These are phyloP conservation scores for Mnemiopsis leidyi DNA, from an alignment of 37 sponge, comb jelly and placozoan genomes.

Conservation along the genomic window DNA sequence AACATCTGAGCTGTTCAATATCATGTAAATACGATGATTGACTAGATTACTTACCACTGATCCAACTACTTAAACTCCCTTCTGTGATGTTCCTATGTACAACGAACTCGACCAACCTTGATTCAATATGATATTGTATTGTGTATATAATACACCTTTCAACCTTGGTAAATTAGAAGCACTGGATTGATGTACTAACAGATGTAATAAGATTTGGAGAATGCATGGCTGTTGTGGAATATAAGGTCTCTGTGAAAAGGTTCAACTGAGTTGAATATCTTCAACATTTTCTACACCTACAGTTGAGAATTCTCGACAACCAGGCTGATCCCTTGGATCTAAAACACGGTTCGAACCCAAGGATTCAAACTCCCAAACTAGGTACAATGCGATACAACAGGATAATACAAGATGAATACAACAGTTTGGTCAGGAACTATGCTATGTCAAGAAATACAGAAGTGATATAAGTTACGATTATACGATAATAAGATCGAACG, in stretches of 20 bases:
- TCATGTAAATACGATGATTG: not conserved
- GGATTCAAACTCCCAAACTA: too few relatives aligned
- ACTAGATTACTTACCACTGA: not conserved
- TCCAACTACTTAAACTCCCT: not conserved
- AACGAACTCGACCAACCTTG: not conserved
- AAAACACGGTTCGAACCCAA: not conserved
- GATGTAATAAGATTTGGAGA: not conserved
- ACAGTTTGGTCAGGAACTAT: too few relatives aligned
- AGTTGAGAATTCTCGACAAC: slow-evolving; percentile 56
- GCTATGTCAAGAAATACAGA: too few relatives aligned
- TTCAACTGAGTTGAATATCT: not conserved
- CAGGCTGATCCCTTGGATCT: not conserved
- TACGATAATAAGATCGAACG: too few relatives aligned
- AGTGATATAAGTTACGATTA: too few relatives aligned
- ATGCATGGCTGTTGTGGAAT: slow-evolving; percentile 59
- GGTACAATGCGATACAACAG: too few relatives aligned
- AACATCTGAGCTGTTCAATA: slow-evolving; percentile 5
- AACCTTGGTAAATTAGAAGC: slow-evolving; percentile 45
- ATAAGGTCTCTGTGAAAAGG: slow-evolving; percentile 62
- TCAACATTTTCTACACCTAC: not conserved
- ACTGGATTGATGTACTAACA: not conserved
- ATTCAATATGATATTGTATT: not conserved
- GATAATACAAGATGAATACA: too few relatives aligned
- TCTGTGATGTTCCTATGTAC: not conserved
- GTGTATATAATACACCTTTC: not conserved